Conservation (phyloP, 2,797 vertebrate species). For the Pyrrhura leucotis region DNA sequence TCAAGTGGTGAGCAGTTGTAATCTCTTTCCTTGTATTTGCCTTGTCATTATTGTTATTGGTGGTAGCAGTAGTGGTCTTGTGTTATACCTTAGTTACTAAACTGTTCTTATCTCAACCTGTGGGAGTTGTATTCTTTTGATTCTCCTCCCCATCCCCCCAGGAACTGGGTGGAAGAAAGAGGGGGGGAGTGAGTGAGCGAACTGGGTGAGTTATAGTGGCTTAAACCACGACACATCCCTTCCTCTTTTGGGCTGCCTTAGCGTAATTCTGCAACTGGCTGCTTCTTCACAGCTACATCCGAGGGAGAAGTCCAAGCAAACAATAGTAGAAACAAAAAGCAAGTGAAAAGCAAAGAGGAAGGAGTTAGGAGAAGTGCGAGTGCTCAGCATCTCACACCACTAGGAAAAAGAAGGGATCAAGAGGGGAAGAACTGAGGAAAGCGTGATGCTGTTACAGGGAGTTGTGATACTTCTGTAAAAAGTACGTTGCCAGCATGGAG, state of each 20-base stretch:
- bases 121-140: too few relatives aligned
- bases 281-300: background rate
- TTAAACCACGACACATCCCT: background rate
- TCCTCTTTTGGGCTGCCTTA: background rate
- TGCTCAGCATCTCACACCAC: accelerated
- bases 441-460: background rate
- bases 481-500: background rate
- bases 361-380: background rate
- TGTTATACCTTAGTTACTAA: too few relatives aligned
- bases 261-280: background rate
- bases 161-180: too few relatives aligned
- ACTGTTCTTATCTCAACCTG: too few relatives aligned
- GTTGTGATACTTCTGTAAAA: background rate
- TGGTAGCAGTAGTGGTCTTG: too few relatives aligned
- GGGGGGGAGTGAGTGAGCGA: too few relatives aligned
- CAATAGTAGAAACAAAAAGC: background rate
- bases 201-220: too few relatives aligned
- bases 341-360: background rate
- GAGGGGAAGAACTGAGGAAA: background rate
- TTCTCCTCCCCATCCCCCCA: too few relatives aligned
- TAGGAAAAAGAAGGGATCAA: background rate
- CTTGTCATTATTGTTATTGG: too few relatives aligned
- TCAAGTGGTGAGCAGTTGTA: too few relatives aligned
- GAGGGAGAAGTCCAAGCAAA: background rate
- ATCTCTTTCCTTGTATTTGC: too few relatives aligned